Evolutionary conservation across 2,888 invertebrate species (phyloP), one percentile per base, ranked within the genome.

Genomic region (Morpho deidamia): DNA sequence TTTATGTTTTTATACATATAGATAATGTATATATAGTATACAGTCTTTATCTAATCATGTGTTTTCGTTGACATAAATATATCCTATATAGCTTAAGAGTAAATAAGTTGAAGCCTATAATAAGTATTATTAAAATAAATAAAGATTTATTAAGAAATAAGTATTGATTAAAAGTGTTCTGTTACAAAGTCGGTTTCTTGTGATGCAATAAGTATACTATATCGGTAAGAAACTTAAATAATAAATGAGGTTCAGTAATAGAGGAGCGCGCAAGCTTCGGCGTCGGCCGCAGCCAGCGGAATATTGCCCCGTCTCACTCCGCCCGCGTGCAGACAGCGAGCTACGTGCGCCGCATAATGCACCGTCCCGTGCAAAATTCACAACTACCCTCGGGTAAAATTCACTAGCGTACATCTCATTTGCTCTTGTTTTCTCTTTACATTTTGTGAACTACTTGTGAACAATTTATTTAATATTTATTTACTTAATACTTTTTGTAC

Each of bases 261-360:
- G 76, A 76, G 71, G 70, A 76, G 74, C 71, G 70, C 65, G 74
- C 68, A 68, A 71, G 71, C 71, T 70, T 64, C 60, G 42, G 49
- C 40, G 34, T 40, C 40, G 63, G 67, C 62, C 67, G 63, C 63
- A 69, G 69, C 66, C 71, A 70, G 69, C 69, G 68, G 75, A 74
- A 73, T 73, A 74, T 76, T 70, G 65, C 70, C 63, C 60, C 55
- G 53, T 59, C 65, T 55, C 63, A 50, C 51, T 55, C 66, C 66
- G 66, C 69, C 60, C 68, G 68, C 69, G 70, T 71, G 64, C 67
- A 68, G 70, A 69, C 69, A 64, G 67, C 64, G 65, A 70, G 70
- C 67, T 86, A 88, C 88, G 88, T 88, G 88, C 84, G 72, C 83
- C 74, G 88, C 82, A 89, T 89, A 89, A 83, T 85, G 82, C 84